These are phyloP conservation scores for Argyrosomus japonicus DNA, from an alignment of 2,113 vertebrate genomes.

Conservation along the genomic window DNA sequence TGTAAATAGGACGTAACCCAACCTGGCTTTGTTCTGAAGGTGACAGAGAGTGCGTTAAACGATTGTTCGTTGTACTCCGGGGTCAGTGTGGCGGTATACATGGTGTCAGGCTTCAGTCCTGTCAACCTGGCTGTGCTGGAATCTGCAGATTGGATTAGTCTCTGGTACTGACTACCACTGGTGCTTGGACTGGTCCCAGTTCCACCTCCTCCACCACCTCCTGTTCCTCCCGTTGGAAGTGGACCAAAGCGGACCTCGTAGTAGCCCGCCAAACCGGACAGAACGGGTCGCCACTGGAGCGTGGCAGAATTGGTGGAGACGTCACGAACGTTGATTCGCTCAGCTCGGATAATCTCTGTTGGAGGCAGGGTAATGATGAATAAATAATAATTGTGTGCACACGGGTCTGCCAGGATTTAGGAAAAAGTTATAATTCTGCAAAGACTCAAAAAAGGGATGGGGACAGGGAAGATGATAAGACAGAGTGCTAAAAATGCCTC, in stretches of 20 bases:
- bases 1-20: slow-evolving; percentile 1
- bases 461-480: slow-evolving; percentile 10
- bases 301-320: slow-evolving; percentile 87
- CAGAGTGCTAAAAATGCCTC: slow-evolving; percentile 47
- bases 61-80: slow-evolving; percentile 86
- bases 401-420: not conserved
- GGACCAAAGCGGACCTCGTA: slow-evolving; percentile 88
- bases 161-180: slow-evolving; percentile 66
- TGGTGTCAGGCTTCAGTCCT: slow-evolving; percentile 87
- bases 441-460: not conserved
- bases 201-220: slow-evolving; percentile 1
- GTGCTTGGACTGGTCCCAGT: slow-evolving; percentile 75
- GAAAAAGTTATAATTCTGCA: slow-evolving; percentile 5
- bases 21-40: slow-evolving; percentile 90
- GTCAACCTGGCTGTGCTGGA: slow-evolving; percentile 80
- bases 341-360: slow-evolving; percentile 89
- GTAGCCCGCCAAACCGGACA: slow-evolving; percentile 81
- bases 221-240: slow-evolving; percentile 31
- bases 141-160: slow-evolving; percentile 80
- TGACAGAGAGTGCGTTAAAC: slow-evolving; percentile 82
- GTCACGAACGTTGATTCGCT: slow-evolving; percentile 86
- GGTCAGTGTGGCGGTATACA: slow-evolving; percentile 87
- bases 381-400: not conserved
- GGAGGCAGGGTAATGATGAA: not conserved
- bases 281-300: slow-evolving; percentile 89